Percentiles rank a stretch among this genome's conserved stretches.
Evolutionary conservation across 2,888 invertebrate genomes (phyloP).

Genomic region (Drosophila barbarae): DNA sequence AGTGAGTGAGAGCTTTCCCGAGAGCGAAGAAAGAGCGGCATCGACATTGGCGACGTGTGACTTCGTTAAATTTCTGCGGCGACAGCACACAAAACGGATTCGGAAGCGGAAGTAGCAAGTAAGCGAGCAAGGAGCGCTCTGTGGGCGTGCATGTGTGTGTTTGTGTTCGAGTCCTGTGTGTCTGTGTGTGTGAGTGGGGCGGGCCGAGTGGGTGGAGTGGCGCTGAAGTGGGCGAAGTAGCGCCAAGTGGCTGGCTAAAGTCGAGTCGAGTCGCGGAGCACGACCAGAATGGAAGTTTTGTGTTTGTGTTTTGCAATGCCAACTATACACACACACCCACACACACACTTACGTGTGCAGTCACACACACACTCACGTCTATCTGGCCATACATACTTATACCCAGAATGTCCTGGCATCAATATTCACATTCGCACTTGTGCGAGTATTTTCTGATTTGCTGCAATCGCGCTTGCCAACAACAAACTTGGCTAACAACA

Average conservation of each 20-base stretch:
- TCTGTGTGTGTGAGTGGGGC: slow-evolving; percentile 7
- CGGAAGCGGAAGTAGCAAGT: slow-evolving; percentile 74
- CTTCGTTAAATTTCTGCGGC: slow-evolving; percentile 76
- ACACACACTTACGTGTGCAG: neutral
- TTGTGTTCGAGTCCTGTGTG: slow-evolving; percentile 6
- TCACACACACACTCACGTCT: slow-evolving; percentile 2
- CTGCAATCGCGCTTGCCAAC: slow-evolving; percentile 60
- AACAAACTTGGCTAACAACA: slow-evolving; percentile 56
- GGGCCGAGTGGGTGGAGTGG: slow-evolving; percentile 31
- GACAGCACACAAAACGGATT: slow-evolving; percentile 75
- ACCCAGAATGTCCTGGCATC: slow-evolving; percentile 44
- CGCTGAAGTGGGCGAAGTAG: slow-evolving; percentile 62
- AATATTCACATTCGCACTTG: slow-evolving; percentile 76
- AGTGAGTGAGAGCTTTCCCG: slow-evolving; percentile 22
- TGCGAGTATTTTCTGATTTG: slow-evolving; percentile 74
- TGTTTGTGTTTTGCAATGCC: slow-evolving; percentile 42
- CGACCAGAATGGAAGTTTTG: slow-evolving; percentile 42
- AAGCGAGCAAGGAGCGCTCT: slow-evolving; percentile 60
- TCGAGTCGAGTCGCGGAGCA: slow-evolving; percentile 47
- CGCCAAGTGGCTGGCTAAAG: slow-evolving; percentile 60
- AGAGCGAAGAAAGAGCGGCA: slow-evolving; percentile 24
- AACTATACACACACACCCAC: slow-evolving; percentile 32
- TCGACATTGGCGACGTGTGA: slow-evolving; percentile 59
- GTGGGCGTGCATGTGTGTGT: slow-evolving; percentile 2
- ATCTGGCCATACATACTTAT: slow-evolving; percentile 16